A percentile compares a stretch with the other conserved stretches of the same genome.
Evolutionary conservation across 2,113 vertebrate genomes (phyloP).

Genomic region (Pachyramphus minor): DNA sequence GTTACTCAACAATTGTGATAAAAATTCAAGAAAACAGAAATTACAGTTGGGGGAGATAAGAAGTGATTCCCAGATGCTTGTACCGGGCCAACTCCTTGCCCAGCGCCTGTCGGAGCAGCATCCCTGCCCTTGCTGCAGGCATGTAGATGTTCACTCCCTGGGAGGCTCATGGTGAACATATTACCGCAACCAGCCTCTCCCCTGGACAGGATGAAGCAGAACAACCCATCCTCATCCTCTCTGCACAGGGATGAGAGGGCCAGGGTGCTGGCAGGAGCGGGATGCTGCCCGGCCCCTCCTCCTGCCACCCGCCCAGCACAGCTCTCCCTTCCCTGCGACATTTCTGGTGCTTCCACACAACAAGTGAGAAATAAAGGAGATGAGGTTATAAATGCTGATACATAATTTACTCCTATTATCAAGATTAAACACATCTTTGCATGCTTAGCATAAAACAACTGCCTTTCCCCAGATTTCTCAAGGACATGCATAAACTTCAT

Average conservation of each 20-base stretch:
- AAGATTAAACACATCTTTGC: slow-evolving; percentile 64
- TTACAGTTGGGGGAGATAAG: background rate
- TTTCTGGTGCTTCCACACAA: background rate
- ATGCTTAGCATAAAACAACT: slow-evolving; percentile 53
- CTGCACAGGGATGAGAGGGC: rapidly evolving
- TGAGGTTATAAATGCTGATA: slow-evolving; percentile 26
- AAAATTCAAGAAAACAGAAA: slow-evolving; percentile 21
- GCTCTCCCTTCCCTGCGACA: background rate
- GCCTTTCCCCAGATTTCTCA: slow-evolving; percentile 56
- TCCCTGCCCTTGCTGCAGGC: background rate
- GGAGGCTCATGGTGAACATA: rapidly evolving
- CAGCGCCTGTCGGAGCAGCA: background rate
- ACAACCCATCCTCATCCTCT: background rate
- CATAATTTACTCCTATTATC: slow-evolving; percentile 66
- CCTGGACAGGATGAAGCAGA: background rate
- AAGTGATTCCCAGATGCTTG: background rate
- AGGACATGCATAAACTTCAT: slow-evolving; percentile 51
- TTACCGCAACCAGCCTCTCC: background rate
- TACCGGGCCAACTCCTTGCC: background rate
- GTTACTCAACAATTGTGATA: background rate
- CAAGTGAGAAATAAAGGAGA: slow-evolving; percentile 6
- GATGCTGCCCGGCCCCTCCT: background rate
- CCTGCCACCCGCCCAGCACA: rapidly evolving
- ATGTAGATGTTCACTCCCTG: rapidly evolving
- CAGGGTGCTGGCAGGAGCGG: rapidly evolving